Evolutionary conservation across 2,113 vertebrate genomes (phyloP).

Genomic region (Meles meles): DNA sequence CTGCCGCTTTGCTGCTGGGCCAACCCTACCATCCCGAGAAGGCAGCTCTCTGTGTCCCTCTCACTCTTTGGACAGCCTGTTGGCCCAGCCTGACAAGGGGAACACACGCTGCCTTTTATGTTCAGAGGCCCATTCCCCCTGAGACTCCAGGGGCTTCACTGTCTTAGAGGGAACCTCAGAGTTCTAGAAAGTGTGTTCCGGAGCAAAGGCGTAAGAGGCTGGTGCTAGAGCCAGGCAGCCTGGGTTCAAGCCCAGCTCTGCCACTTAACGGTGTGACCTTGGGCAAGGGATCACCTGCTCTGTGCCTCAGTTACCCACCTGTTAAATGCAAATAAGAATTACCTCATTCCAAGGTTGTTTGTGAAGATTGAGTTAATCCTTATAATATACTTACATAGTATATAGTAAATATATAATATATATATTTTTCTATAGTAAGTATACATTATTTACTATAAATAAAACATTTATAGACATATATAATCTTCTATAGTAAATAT

Average conservation of each 20-base stretch:
- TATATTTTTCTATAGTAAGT: not conserved
- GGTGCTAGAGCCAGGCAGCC: not conserved
- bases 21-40: accelerated
- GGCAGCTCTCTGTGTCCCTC: not conserved
- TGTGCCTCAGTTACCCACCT: not conserved
- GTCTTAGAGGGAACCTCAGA: not conserved
- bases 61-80: accelerated
- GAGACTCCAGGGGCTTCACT: not conserved
- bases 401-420: not conserved
- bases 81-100: not conserved
- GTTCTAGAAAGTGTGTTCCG: not conserved
- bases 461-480: too few relatives aligned
- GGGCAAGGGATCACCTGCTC: not conserved
- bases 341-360: not conserved
- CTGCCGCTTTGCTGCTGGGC: not conserved
- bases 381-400: not conserved
- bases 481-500: not conserved
- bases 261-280: not conserved
- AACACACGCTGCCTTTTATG: not conserved
- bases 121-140: not conserved
- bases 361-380: not conserved
- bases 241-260: not conserved
- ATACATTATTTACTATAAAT: too few relatives aligned
- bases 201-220: not conserved
- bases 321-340: not conserved